Evolutionary conservation across 1,140 invertebrate species (phyloP), one percentile per base, ranked within the genome.

Genomic region (Cepaea nemoralis): DNA sequence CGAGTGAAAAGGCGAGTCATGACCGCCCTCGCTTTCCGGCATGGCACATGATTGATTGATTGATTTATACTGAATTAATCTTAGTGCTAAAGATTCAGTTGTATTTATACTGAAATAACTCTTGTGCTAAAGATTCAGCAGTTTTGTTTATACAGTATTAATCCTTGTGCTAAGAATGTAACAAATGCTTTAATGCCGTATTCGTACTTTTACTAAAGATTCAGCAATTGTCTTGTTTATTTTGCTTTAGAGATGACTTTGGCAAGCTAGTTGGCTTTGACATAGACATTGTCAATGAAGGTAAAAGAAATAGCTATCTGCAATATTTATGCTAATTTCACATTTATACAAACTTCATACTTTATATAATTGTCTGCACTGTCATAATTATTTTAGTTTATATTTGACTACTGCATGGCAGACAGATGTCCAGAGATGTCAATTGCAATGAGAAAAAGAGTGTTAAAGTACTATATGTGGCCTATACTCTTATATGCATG

Each of bases 231-330:
- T n/a, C n/a, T n/a, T n/a, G n/a, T n/a, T n/a, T n/a, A n/a, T n/a
- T n/a, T n/a, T n/a, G n/a, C 48, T 74, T n/a, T 66, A 84, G 83
- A 35, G 75, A 84, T 42, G 80, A 84, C 8, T 16, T 55, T 33
- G 83, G 83, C 35, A 70, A 74, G 71, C 45, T 84, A 22, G 63
- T 63, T 45, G 83, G 83, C 39, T 84, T 82, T 67, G 73, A 82
- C 48, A 48, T 84, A 16, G 83, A 84, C 73, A 27, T 84, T 63
- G 77, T 84, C 0, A 69, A 39, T 75, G 77, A 75, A 81, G 83
- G 83, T 84, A 55, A 55, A 75, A 48, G n/a, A n/a, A n/a, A n/a
- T n/a, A n/a, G n/a, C n/a, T n/a, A n/a, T n/a, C n/a, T n/a, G n/a
- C n/a, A n/a, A n/a, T n/a, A n/a, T n/a, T n/a, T n/a, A n/a, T n/a